Base-by-base conservation (phyloP, 2,797 vertebrate species). In the Apodemus agrarius region DNA sequence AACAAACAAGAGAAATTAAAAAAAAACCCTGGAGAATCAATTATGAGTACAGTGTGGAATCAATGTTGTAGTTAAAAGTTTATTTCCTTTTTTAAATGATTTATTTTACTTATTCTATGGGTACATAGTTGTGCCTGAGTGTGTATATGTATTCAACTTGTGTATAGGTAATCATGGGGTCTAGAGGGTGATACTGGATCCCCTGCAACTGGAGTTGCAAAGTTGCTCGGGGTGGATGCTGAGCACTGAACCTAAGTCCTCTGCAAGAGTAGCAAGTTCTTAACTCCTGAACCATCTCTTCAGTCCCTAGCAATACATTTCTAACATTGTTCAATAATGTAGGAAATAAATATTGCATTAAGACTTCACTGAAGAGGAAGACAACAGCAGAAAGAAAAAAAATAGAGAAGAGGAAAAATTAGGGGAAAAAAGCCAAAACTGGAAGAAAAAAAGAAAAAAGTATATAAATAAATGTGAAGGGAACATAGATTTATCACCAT, bases 241-340 rank as follows among this genome's bases (percentile, higher is more conserved):
- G 52, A 11, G 37, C 13, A 75, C 29, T 57, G 52, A 75, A 43
- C n/a, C 6, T 19, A n/a, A 37, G 17, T 59, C n/a, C 21, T 75
- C 49, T 69, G 22, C 13, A 74, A 74, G 34, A 74, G 85, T 4
- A 87, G n/a, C 24, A 74, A 40, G 4, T 69, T 19, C 8, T 37
- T 31, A 87, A 87, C 7, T 54, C 14, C 84, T 74, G 49, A 74
- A 11, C 9, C 16, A 57, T 40, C 22, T 37, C 49, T 54, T 14
- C 52, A 88, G 7, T 7, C 26, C 13, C n/a, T 54, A 84, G 43
- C 92, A 82, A 34, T 21, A 61, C 75, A 93, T 92, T 84, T 78
- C 43, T 85, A 90, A 83, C 14, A 92, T 24, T 95, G 74, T 92
- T 82, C 94, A 81, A 93, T 52, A 74, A 89, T 90, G 6, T 26